Conservation (phyloP, 2,888 invertebrate species). For the Melieria omissa region DNA sequence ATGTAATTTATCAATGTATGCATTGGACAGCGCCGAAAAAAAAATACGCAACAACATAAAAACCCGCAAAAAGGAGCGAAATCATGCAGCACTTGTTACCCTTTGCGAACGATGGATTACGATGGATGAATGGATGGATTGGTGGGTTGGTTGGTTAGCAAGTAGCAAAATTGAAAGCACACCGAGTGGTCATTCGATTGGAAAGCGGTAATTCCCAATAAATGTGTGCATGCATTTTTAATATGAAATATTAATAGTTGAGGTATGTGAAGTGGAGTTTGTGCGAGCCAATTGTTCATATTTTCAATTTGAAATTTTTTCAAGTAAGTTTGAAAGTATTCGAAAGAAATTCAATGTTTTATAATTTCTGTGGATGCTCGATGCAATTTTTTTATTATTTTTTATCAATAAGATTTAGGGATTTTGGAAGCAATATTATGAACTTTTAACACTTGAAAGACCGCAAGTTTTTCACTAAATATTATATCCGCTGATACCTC, state of each 20-base stretch:
- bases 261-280: no score
- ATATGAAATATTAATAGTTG: constrained; percentile 40
- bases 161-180: neutral
- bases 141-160: neutral
- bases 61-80: neutral
- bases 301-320: no score
- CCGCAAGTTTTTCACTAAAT: no score
- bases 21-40: constrained; percentile 24
- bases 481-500: no score
- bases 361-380: neutral
- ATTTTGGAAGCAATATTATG: no score
- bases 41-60: neutral
- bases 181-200: constrained; percentile 10
- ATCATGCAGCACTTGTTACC: neutral
- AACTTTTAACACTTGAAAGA: no score
- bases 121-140: no score
- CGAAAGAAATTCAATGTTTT: constrained; percentile 1
- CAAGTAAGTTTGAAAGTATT: no score
- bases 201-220: constrained; percentile 59
- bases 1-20: constrained; percentile 61
- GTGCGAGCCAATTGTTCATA: no score
- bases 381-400: no score
- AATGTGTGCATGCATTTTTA: constrained; percentile 63
- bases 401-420: no score
- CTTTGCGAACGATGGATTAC: neutral